Conservation (phyloP, 2,888 invertebrate species). For the Pinctada fucata region DNA sequence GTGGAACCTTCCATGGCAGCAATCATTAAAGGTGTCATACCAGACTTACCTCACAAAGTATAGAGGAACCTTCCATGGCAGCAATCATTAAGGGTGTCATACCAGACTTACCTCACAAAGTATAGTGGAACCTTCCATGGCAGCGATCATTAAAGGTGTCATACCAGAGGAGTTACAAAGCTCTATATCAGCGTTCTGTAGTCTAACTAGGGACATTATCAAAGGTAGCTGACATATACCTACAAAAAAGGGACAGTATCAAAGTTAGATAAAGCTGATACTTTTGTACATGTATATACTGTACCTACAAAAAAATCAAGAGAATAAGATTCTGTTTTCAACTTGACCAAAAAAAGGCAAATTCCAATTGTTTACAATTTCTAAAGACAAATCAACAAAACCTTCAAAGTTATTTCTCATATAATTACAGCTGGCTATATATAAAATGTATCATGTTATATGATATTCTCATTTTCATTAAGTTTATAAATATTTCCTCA, state of each 20-base stretch:
- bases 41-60: slow-evolving; percentile 70
- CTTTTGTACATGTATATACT: too few relatives aligned
- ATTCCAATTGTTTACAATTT: too few relatives aligned
- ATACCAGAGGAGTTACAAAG: slow-evolving; percentile 64
- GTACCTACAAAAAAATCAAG: too few relatives aligned
- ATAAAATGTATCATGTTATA: too few relatives aligned
- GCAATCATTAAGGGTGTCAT: slow-evolving; percentile 71
- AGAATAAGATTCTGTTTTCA: background rate
- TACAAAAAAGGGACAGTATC: slow-evolving; percentile 39
- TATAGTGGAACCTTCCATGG: slow-evolving; percentile 60
- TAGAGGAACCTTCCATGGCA: slow-evolving; percentile 60
- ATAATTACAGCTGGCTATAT: too few relatives aligned
- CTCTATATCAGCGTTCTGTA: slow-evolving; percentile 68
- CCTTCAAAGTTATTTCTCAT: too few relatives aligned
- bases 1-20: slow-evolving; percentile 63
- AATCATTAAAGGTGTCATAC: slow-evolving; percentile 70
- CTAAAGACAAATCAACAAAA: too few relatives aligned
- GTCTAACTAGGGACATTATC: slow-evolving; percentile 60
- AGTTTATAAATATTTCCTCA: too few relatives aligned
- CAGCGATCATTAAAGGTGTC: slow-evolving; percentile 71
- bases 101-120: slow-evolving; percentile 71
- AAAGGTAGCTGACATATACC: slow-evolving; percentile 66
- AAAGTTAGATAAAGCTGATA: too few relatives aligned
- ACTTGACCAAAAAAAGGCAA: too few relatives aligned
- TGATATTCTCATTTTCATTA: too few relatives aligned